Percentiles rank a stretch among this genome's conserved stretches.
Conservation (phyloP, 2,113 vertebrate species). For the Pungitius pungitius region DNA sequence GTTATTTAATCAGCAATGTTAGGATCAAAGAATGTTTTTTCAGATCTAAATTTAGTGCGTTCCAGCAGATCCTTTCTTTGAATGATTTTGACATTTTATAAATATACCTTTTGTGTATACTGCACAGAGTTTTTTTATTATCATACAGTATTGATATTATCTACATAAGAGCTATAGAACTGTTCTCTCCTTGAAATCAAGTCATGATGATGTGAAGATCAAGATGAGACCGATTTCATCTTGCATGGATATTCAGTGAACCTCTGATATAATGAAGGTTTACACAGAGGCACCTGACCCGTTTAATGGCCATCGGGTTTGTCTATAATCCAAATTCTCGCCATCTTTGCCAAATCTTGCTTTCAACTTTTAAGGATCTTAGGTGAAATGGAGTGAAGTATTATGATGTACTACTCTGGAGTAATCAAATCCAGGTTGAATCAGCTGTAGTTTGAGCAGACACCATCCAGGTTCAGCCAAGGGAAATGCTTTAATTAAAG, state of each 20-base stretch:
- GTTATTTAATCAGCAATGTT: neutral
- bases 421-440: neutral
- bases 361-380: neutral
- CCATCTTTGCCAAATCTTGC: neutral
- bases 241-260: too few relatives aligned
- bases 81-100: too few relatives aligned
- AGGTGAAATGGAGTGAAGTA: neutral
- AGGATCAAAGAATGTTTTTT: neutral
- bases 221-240: neutral
- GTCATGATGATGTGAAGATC: slow-evolving; percentile 11
- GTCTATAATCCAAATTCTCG: too few relatives aligned
- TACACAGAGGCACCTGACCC: neutral
- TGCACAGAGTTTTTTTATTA: neutral
- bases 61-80: neutral
- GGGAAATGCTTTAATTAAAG: slow-evolving; percentile 35
- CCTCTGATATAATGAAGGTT: neutral
- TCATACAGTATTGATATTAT: slow-evolving; percentile 2
- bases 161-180: neutral
- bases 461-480: slow-evolving; percentile 3
- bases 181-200: neutral
- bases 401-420: neutral
- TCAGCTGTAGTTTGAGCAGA: slow-evolving; percentile 1
- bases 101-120: neutral
- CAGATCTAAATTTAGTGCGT: neutral
- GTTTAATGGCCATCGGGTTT: neutral